Evolutionary conservation across 2,113 vertebrate genomes (phyloP), one percentile per base, ranked within the genome.

Genomic region (Todiramphus chloris): DNA sequence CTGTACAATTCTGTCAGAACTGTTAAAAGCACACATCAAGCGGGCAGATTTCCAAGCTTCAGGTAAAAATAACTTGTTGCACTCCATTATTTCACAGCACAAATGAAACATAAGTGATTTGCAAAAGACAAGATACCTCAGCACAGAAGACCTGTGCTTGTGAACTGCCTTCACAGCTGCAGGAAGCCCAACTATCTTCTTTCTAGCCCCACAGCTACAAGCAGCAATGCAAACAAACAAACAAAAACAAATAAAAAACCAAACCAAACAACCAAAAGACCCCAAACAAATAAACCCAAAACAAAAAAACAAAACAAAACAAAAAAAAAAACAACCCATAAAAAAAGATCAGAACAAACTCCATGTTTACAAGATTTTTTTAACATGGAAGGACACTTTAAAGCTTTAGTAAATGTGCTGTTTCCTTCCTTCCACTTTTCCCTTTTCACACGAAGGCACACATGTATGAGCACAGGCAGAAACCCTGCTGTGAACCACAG

Each of bases 311-410:
- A 58, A 64, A 48, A 81, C n/a, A 35, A 30, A 25, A 55, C 13
- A 50, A 30, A 31, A 24, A 33, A 37, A 55, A 51, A 4, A 30
- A 15, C 8, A 53, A 53, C 28, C 28, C 24, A 25, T 46, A 28
- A 16, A 53, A 53, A 53, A 53, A 53, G 51, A 27, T 15, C 44
- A 70, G 50, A 75, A 84, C 53, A 62, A 83, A 55, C 37, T 58
- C 75, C 4, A 3, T 15, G n/a, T 50, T 79, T 63, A 76, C 17
- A 72, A 90, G 73, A 21, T 69, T 55, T 76, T 68, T 68, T 51
- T 87, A 91, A 93, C 27, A 7, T 92, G 76, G 93, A 97, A 97
- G 97, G 96, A 76, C 94, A 97, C 87, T 97, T 97, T 95, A 98
- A 98, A 98, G 98, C 96, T 98, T 79, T 39, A 91, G 58, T 76